These are phyloP conservation scores for Psophia crepitans DNA, from an alignment of 2,113 vertebrate species.

Conservation along the genomic window DNA sequence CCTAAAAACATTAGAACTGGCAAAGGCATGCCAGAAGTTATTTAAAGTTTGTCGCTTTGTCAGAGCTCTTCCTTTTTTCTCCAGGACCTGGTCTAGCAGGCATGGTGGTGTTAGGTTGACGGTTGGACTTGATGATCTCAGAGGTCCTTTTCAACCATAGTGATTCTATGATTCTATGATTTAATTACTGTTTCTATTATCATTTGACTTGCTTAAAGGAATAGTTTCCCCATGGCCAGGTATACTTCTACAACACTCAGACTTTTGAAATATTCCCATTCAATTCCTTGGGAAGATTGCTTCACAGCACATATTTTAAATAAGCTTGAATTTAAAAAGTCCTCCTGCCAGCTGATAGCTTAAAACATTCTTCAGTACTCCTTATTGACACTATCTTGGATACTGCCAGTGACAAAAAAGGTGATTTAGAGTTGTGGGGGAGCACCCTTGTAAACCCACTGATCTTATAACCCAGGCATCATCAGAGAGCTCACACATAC, in stretches of 20 bases:
- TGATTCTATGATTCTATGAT: no score
- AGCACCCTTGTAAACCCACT: background rate
- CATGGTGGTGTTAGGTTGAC: no score
- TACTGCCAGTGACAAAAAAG: background rate
- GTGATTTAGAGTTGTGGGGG: accelerated
- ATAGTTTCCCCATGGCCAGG: accelerated
- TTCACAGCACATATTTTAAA: background rate
- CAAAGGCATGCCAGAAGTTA: background rate
- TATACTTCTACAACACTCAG: background rate
- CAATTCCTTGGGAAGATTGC: background rate
- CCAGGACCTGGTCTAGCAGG: no score
- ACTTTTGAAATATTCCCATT: background rate
- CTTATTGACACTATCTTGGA: background rate
- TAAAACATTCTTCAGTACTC: background rate
- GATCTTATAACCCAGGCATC: background rate
- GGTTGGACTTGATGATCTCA: no score
- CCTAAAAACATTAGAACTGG: background rate
- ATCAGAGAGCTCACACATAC: background rate
- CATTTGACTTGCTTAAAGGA: background rate
- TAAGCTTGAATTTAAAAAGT: background rate
- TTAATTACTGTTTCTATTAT: background rate
- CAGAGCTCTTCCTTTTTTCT: background rate
- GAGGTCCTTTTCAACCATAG: no score
- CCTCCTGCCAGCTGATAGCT: background rate
- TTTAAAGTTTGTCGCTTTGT: background rate